Evolutionary conservation across 2,888 invertebrate species (phyloP), one percentile per base, ranked within the genome.

Genomic region (Philhelius pedissequus): DNA sequence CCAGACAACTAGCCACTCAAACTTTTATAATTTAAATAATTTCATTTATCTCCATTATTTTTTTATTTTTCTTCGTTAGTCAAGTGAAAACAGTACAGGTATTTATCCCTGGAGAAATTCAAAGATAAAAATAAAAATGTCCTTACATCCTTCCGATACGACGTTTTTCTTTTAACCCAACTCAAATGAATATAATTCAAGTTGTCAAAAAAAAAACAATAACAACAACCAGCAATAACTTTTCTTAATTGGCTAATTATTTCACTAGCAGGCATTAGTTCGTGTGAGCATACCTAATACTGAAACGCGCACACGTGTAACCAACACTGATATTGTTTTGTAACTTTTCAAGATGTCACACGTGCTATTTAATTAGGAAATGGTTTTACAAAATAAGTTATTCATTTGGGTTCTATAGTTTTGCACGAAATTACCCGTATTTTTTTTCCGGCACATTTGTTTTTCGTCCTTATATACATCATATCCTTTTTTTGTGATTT

Each of bases 161-260:
- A 50, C 27, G 27, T 50, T n/a, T n/a, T n/a, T n/a, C n/a, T 27
- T 50, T 27, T n/a, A 8, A 50, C 50, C 8, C 8, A 43, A 50
- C 7, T n/a, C 25, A 50, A 25, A 3, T 25, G 2, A 50, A 48
- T 48, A 22, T 22, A 22, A 48, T 22, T 13, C 22, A 22, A 48
- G 22, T 48, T 22, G 11, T 1, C 20, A 48, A 27, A 50, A 27
- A n/a, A 45, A 48, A 48, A 35, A 35, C 2, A 35, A 35, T 2
- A 11, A 35, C 1, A 40, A 40, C n/a, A 18, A 18, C 9, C 18
- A 18, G 43, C 56, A 20, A 45, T 56, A 68, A 80, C 69, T 80
- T 64, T 20, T 11, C 22, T 40, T 74, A 62, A 70, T 70, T 69
- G 74, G 56, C 64, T 54, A 64, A 80, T 75, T 75, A 80, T 75